Base-by-base conservation (phyloP, 2,888 invertebrate genomes). In the Tromatobia lineatoria region DNA sequence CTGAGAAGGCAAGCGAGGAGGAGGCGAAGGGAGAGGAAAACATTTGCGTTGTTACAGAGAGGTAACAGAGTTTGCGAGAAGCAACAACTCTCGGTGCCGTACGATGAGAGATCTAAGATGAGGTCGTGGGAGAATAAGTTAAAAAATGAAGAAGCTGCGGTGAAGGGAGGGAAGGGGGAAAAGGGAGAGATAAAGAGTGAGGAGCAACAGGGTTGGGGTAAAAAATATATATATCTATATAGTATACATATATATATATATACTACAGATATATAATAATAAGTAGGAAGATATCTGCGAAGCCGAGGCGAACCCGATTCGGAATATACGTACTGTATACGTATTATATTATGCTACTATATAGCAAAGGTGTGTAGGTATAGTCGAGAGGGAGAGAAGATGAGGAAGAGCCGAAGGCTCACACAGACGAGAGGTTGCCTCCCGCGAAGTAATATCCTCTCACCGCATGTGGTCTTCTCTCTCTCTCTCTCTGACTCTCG, bases 361-460 rank as follows among this genome's bases (percentile, higher is more conserved):
- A 67, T 71, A 52, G 71, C 18, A 76, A 71, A 83, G 71, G 47
- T 75, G 75, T 76, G 69, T 69, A 29, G 67, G 69, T 78, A 70
- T 54, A 69, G 57, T 47, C 34, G 57, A 66, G 67, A 79, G 71
- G 50, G 78, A 69, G 74, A 64, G 59, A 74, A 61, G 82, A 82
- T 80, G 82, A 80, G 82, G 77, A 80, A 77, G 80, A 82, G 54
- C 59, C 57, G 54, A 34, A 66, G 66, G 54, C 69, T 75, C 61
- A 70, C 75, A 61, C 78, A 69, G 66, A 76, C 59, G 83, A 80
- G 73, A 80, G 59, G 34, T 83, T 83, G 88, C 90, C 90, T 91
- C 90, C 90, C 91, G 91, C 90, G 88, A 91, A 91, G 91, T 91
- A 92, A 92, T 92, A 91, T 91, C 90, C 91, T 91, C 91, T 90